Evolutionary conservation across 2,888 invertebrate genomes (phyloP).

Genomic region (Eupithecia subumbrata): DNA sequence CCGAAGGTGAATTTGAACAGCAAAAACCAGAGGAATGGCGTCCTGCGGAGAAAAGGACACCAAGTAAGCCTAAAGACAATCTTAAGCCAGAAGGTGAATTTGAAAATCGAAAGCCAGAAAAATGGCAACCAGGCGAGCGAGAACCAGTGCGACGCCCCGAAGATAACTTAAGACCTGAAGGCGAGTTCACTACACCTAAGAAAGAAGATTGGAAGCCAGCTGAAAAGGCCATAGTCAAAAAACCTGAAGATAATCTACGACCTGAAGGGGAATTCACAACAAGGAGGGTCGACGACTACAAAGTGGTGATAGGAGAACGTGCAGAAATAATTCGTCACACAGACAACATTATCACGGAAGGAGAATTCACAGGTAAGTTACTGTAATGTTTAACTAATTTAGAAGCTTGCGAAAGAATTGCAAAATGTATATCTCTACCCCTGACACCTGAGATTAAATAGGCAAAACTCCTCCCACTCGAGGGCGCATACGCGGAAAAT

Average conservation of each 20-base stretch:
- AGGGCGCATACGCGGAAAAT: too few relatives aligned
- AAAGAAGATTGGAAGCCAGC: constrained; percentile 76
- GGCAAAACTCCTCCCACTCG: too few relatives aligned
- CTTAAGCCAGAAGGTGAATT: constrained; percentile 62
- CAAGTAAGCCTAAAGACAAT: constrained; percentile 74
- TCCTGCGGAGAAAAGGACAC: constrained; percentile 76
- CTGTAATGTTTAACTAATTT: neutral
- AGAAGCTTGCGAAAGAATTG: too few relatives aligned
- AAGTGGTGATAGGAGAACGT: constrained; percentile 85
- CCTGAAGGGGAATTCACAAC: constrained; percentile 85
- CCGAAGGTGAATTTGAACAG: constrained; percentile 82
- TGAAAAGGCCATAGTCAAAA: constrained; percentile 69
- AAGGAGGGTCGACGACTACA: constrained; percentile 83
- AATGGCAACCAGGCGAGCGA: constrained; percentile 75
- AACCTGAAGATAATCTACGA: constrained; percentile 80
- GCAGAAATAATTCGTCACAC: constrained; percentile 86
- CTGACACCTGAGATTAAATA: too few relatives aligned
- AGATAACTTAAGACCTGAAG: constrained; percentile 50
- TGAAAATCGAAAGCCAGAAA: constrained; percentile 52
- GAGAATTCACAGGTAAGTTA: constrained; percentile 85
- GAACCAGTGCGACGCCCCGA: constrained; percentile 66
- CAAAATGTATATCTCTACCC: too few relatives aligned
- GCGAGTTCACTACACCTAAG: constrained; percentile 75
- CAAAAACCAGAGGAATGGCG: constrained; percentile 61
- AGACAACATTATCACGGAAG: constrained; percentile 87